Base-by-base conservation (phyloP, 2,888 invertebrate genomes). In the Andrena praecox region DNA sequence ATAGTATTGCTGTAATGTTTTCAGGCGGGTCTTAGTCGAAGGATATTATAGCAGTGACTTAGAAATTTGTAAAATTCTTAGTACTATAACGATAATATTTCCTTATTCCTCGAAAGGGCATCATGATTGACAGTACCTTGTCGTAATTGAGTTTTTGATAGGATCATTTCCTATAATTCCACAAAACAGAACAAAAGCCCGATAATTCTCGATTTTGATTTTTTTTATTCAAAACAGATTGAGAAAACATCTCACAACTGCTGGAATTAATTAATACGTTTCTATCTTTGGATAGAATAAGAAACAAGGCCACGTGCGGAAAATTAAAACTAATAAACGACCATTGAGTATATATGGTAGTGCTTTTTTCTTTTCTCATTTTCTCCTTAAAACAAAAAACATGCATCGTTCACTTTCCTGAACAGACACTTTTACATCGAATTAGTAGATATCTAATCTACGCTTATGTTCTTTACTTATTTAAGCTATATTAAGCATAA, bases 11-110 rank as follows among this genome's bases (percentile, higher is more conserved):
- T 78, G 52, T 27, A 50, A 77, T 54, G 52, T 50, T 66, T 71
- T 60, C 66, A 56, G 50, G 62, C 27, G 54, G 52, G 35, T 77
- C 33, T 31, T 48, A 52, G 20, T n/a, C 50, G 35, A 48, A 35
- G 33, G 50, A 48, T 24, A 31, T 33, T 59, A 20, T 50, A 29
- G 27, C 16, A 62, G 27, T 20, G 54, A 71, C 68, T 59, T 60
- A 31, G 67, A 56, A 69, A 74, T 70, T 70, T 52, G 52, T 66
- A 52, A 16, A 48, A 60, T 48, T 48, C 33, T 35, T n/a, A 68
- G 16, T 50, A 63, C 62, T 27, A 67, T 54, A 42, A 56, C 50
- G 29, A 71, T 54, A 31, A 67, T 66, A 56, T 70, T 27, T 67
- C 20, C 48, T 52, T 70, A 50, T 8, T 73, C 52, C 7, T 20